A percentile compares a stretch with the other conserved stretches of the same genome.
Conservation (phyloP, 2,797 vertebrate species). For the Microctenopoma lineatum region DNA sequence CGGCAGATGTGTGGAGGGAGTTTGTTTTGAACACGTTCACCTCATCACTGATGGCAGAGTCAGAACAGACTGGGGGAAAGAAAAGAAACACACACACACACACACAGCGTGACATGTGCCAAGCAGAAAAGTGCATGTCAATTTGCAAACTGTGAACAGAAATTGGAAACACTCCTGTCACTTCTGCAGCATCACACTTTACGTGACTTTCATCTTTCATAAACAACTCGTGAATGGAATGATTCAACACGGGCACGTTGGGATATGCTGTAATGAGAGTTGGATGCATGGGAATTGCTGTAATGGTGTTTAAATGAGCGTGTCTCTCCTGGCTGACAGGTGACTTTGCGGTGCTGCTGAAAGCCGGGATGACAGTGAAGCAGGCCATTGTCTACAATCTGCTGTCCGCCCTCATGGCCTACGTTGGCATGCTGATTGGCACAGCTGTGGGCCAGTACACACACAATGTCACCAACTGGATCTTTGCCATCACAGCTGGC, state of each 20-base stretch:
- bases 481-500: conserved; percentile 97
- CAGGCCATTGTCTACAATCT: conserved; percentile 98
- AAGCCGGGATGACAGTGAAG: conserved; percentile 97
- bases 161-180: conserved; percentile 18
- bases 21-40: conserved; percentile 28
- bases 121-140: conserved; percentile 11
- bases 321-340: conserved; percentile 77
- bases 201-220: neutral
- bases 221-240: neutral
- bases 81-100: neutral
- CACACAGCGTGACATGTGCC: conserved; percentile 1
- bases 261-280: neutral
- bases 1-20: conserved; percentile 11
- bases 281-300: neutral
- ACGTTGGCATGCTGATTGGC: conserved; percentile 96
- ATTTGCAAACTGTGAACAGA: conserved; percentile 20
- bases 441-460: conserved; percentile 95
- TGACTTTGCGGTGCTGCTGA: conserved; percentile 98
- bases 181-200: neutral
- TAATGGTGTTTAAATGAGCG: conserved; percentile 5
- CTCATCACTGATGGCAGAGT: conserved; percentile 15
- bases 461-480: conserved; percentile 96
- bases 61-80: neutral
- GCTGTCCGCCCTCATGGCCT: conserved; percentile 97
- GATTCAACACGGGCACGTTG: neutral